Base-by-base conservation (phyloP, 2,888 invertebrate species). In the Synanthedon tipuliformis region DNA sequence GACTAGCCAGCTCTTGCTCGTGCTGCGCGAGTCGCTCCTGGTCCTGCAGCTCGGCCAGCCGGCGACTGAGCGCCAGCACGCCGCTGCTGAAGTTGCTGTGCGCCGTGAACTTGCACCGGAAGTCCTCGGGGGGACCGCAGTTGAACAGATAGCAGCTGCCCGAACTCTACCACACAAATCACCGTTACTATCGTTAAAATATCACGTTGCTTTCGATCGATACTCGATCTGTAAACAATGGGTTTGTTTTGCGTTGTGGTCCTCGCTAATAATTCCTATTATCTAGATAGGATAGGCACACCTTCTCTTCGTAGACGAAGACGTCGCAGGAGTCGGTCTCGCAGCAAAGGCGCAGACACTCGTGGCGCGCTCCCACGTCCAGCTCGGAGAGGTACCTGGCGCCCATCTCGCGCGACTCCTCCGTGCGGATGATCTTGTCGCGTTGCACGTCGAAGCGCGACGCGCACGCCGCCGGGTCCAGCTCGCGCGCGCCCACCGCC, bases 291-390 rank as follows among this genome's bases (percentile, higher is more conserved):
- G 23, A 23, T 5, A 15, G 49, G 41, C 2, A n/a, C 70, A 94
- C 95, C 92, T 95, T 96, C 73, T 96, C 95, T 77, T 97, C 96
- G 73, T 94, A 97, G 61, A 97, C 94, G 77, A 95, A 96, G 23
- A 96, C 95, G 79, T 97, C 96, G 78, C 97, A 97, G 57, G 90
- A 83, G 51, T 92, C 92, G 3, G 95, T 95, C 78, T 94, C 93
- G 81, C 96, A 97, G 84, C 97, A 97, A 58, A 95, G 89, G 52
- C 92, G 89, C 68, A 95, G 89, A 73, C 97, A 97, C 73, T 96
- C 95, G 64, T 92, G 90, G 61, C 94, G 90, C 52, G 93, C 90
- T 62, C 93, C 92, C 68, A 96, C 88, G 76, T 95, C 95, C 59
- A 94, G 90, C 75, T 95, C 95, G 71, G 94, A 95, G 51, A 97